Percentiles rank a stretch among this genome's conserved stretches.
phyloP scores from a whole-genome alignment of 92 coral and sea anemone genomes.

The Hydrozoanthus gracilis region DNA sequence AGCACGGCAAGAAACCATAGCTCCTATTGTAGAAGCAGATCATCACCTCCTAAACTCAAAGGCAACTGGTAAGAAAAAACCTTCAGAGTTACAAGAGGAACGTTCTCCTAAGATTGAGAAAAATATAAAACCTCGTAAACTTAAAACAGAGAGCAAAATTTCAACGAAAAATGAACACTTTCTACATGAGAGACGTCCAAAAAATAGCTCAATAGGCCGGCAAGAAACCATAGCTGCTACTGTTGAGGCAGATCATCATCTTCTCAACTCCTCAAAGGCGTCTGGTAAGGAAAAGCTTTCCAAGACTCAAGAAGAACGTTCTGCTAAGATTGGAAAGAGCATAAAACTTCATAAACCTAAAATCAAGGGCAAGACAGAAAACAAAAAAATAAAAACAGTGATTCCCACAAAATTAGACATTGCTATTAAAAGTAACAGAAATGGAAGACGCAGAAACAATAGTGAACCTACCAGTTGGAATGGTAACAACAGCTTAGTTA shows the following conservation, averaged over 20 bases:
- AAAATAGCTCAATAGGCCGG: background rate
- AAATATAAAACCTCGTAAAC: too few species aligned
- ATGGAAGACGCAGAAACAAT: background rate
- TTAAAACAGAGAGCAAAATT: background rate
- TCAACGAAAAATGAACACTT: too few species aligned
- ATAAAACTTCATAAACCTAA: background rate
- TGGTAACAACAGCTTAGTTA: background rate
- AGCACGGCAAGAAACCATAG: background rate
- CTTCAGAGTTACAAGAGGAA: background rate
- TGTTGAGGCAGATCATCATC: constrained; percentile 34
- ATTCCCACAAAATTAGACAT: background rate
- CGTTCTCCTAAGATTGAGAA: background rate
- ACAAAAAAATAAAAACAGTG: background rate
- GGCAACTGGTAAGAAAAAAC: background rate
- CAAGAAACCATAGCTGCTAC: background rate
- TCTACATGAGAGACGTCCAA: background rate
- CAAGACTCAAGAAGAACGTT: too few species aligned
- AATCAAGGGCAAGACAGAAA: background rate
- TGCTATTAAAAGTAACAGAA: background rate
- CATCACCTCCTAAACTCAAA: background rate
- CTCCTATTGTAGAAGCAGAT: constrained; percentile 3
- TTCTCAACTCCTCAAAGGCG: background rate
- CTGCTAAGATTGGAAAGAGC: too few species aligned
- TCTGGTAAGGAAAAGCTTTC: too few species aligned
- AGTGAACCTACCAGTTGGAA: background rate